These are phyloP conservation scores for Sphaerophoria rueppellii DNA, from an alignment of 2,888 invertebrate species.

Conservation along the genomic window DNA sequence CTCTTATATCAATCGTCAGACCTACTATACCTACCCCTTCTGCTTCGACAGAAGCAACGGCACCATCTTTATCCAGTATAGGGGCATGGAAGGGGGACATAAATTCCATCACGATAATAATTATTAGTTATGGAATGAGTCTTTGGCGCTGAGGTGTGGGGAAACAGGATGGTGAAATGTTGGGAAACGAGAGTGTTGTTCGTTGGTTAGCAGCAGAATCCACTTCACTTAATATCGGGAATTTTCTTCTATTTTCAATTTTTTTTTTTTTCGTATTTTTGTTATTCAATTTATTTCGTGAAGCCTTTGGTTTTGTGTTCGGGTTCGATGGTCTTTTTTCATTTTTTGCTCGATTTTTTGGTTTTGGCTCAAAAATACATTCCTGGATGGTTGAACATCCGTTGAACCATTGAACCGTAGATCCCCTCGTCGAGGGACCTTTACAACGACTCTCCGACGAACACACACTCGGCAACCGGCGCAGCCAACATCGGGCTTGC, in stretches of 20 bases:
- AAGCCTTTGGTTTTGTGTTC: conserved; percentile 40
- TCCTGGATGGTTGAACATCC: conserved; percentile 67
- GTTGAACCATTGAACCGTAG: conserved; percentile 56
- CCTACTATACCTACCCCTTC: not conserved
- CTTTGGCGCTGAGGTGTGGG: not conserved
- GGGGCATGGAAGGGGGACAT: conserved; percentile 30
- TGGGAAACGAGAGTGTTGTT: not conserved
- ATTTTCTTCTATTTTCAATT: conserved; percentile 20
- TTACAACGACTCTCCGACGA: not conserved
- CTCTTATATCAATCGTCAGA: not conserved
- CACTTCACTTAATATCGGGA: conserved; percentile 43
- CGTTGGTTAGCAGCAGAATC: conserved; percentile 11
- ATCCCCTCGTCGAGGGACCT: conserved; percentile 30
- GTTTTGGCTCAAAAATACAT: conserved; percentile 34
- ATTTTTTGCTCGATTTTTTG: conserved; percentile 17
- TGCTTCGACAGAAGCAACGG: not conserved
- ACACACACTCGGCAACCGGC: too few relatives aligned
- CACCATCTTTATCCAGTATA: conserved; percentile 2
- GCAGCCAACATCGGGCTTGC: too few relatives aligned
- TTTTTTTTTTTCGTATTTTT: not conserved
- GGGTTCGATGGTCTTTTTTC: conserved; percentile 44
- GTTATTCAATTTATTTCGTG: conserved; percentile 24
- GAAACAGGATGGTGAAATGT: not conserved
- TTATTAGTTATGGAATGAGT: conserved; percentile 64
- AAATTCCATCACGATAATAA: conserved; percentile 71